These are phyloP conservation scores for Dryobotodes eremita DNA, from an alignment of 2,888 invertebrate genomes.

Conservation along the genomic window DNA sequence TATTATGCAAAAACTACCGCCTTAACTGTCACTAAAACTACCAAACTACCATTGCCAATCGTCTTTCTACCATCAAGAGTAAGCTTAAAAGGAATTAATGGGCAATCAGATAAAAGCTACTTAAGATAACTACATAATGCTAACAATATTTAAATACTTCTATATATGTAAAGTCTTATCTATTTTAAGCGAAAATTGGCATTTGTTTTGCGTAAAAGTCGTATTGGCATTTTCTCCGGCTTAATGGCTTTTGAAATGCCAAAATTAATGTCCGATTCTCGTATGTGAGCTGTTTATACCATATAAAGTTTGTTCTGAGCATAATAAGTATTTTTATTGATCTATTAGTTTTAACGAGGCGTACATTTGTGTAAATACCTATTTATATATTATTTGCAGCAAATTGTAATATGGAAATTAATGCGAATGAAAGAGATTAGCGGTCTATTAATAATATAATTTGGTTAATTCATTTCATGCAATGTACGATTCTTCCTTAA, in stretches of 20 bases:
- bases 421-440: conserved; percentile 28
- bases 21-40: conserved; percentile 37
- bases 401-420: conserved; percentile 31
- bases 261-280: conserved; percentile 59
- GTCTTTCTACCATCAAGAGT: conserved; percentile 43
- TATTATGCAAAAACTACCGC: conserved; percentile 49
- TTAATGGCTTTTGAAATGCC: conserved; percentile 62
- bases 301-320: conserved; percentile 42
- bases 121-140: conserved; percentile 50
- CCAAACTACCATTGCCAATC: conserved; percentile 45
- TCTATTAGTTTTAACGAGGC: conserved; percentile 49
- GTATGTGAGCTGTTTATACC: conserved; percentile 54
- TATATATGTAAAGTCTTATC: conserved; percentile 22
- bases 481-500: conserved; percentile 30
- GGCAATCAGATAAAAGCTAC: conserved; percentile 57
- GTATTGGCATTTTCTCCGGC: conserved; percentile 58
- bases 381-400: conserved; percentile 13
- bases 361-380: conserved; percentile 34
- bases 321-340: conserved; percentile 53
- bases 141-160: conserved; percentile 54
- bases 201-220: conserved; percentile 50
- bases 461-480: conserved; percentile 30
- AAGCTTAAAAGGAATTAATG: conserved; percentile 54
- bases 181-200: conserved; percentile 53
- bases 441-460: conserved; percentile 30